Evolutionary conservation across 2,888 invertebrate genomes (phyloP), one percentile per base, ranked within the genome.

Genomic region (Synanthedon vespiformis): DNA sequence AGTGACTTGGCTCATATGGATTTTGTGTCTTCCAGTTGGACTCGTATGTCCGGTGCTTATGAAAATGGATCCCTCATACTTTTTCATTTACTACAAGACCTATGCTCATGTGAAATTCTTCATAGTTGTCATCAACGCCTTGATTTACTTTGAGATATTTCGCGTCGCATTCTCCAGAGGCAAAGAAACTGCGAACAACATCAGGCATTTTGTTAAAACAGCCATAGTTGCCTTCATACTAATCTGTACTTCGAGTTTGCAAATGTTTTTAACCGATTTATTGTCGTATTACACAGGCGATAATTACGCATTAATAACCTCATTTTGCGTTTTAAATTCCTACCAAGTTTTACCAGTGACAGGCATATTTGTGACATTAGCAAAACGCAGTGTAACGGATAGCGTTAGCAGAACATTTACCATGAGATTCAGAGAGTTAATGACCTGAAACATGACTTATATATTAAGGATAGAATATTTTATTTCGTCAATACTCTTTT

Each of bases 81-180:
- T 68, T 40, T 11, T 52, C 0, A 51, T 48, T 0, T 75, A 60
- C 47, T 77, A 72, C 50, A 55, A 56, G 14, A 48, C 59, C 0
- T 77, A 72, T 51, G 63, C 65, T 2, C 61, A 67, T 51, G 10
- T 69, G 0, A 82, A 80, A 40, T 77, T 79, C 16, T 41, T 71
- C 10, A 55, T 78, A 12, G 56, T 78, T 0, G 49, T 66, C 5
- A 14, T 70, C 1, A 83, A 82, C 53, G 54, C 72, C 1, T 50
- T 74, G 6, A 64, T 77, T 10, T 80, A 77, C 50, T 52, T 67
- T 14, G 64, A 61, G 53, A 77, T 82, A 48, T 72, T 80, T n/a
- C 58, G 58, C 13, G 71, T 75, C 0, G 72, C 67, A 4, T 57
- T 65, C 1, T 58, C 53, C 13, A 62, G 60, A 22, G 60, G 59